These are phyloP conservation scores for Laspeyria flexula DNA, from an alignment of 2,888 invertebrate species.

Conservation along the genomic window DNA sequence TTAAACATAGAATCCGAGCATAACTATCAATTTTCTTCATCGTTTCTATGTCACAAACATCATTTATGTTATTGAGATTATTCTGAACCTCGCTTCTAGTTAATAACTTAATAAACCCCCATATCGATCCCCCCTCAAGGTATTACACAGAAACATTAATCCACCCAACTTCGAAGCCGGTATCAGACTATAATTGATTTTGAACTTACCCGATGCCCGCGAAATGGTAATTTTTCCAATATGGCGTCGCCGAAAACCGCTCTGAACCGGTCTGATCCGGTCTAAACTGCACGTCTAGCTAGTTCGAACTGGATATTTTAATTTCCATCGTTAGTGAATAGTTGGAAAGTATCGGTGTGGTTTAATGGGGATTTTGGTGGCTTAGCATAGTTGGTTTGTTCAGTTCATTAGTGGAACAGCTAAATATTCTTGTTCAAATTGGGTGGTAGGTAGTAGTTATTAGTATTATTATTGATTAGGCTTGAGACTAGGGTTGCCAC, in stretches of 20 bases:
- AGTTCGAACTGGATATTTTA: slow-evolving; percentile 38
- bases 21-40: too few species aligned
- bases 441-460: too few species aligned
- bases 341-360: not conserved
- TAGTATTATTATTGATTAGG: too few species aligned
- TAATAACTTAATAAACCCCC: not conserved
- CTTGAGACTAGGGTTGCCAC: too few species aligned
- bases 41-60: too few species aligned
- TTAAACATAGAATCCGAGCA: too few species aligned
- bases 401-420: not conserved
- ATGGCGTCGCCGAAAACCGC: slow-evolving; percentile 34
- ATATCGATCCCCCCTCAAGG: not conserved
- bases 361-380: not conserved
- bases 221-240: slow-evolving; percentile 48
- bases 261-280: slow-evolving; percentile 27
- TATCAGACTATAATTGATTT: slow-evolving; percentile 43
- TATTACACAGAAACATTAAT: slow-evolving; percentile 26
- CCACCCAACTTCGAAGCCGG: slow-evolving; percentile 29
- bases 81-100: not conserved
- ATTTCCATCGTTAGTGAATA: slow-evolving; percentile 14
- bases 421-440: too few species aligned
- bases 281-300: too few species aligned
- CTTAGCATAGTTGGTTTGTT: not conserved
- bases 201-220: slow-evolving; percentile 38
- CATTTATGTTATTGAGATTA: too few species aligned